phyloP scores from a whole-genome alignment of 2,888 invertebrate genomes.

The Perdita meconis region DNA sequence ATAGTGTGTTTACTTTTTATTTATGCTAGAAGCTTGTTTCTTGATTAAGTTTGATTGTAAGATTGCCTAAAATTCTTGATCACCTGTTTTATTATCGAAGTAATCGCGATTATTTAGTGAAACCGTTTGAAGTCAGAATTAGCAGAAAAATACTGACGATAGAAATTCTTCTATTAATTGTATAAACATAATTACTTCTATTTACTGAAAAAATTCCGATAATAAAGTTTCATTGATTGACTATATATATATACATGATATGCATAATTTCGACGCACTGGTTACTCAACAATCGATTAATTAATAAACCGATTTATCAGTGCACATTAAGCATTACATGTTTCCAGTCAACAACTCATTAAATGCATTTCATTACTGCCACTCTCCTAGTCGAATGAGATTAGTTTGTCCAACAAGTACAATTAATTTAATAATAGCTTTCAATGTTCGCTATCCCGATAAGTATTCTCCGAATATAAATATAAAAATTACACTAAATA shows the following conservation, averaged over 20 bases:
- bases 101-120: background rate
- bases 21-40: too few relatives aligned
- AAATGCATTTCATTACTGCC: background rate
- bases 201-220: too few relatives aligned
- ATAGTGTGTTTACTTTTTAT: too few relatives aligned
- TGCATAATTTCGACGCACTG: too few relatives aligned
- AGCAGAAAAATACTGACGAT: background rate
- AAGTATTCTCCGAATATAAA: too few relatives aligned
- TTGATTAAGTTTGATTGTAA: too few relatives aligned
- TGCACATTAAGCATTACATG: background rate
- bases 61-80: background rate
- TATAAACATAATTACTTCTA: too few relatives aligned
- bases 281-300: background rate
- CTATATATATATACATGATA: too few relatives aligned
- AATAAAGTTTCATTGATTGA: too few relatives aligned
- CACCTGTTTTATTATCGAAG: background rate
- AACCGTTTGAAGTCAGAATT: background rate
- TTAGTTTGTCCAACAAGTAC: background rate
- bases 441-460: background rate
- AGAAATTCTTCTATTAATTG: too few relatives aligned
- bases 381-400: background rate
- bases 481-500: background rate
- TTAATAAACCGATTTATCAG: background rate
- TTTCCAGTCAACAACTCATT: background rate
- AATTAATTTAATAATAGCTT: background rate